Base-by-base conservation (phyloP, 1,140 invertebrate genomes). In the Penaeus indicus region DNA sequence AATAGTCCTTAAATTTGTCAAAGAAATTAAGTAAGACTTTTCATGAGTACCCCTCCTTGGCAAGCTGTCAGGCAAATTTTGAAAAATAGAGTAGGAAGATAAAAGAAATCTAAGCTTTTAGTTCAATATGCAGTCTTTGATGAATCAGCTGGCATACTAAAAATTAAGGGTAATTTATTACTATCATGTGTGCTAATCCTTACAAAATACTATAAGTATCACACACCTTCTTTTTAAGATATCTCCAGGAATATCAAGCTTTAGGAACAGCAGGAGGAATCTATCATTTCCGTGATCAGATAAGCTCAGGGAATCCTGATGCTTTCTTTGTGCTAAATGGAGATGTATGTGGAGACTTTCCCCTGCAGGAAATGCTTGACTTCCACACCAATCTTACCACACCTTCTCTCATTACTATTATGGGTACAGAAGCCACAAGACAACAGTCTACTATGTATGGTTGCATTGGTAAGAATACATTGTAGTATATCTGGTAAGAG, bases 261-360 rank as follows among this genome's bases (percentile, higher is more conserved):
- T 93, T 99, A 1, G 99, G 99, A 22, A 99, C 99, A 13, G 98
- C 97, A 2, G 99, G 99, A 72, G 98, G 98, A 32, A 95, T 99
- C 91, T 99, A 98, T 93, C 98, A 99, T 93, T 99, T 99, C 92
- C 94, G 98, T 62, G 98, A 99, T 94, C 97, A 99, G 93, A 98
- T 99, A 91, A 94, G 97, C 69, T 95, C 95, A 42, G 97, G 98
- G 54, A 96, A 96, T 92, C 97, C 98, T 0, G 95, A 96, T 77
- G 96, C 95, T 16, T 98, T 99, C 93, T 98, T 99, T 92, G 95
- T 99, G 0, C 95, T 99, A 91, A 99, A 99, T 93, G 98, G 98
- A 5, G 99, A 99, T 94, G 92, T 93, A 5, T 99, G 99, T 93
- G 97, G 98, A 16, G 97, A 99, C 93, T 99, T 99, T 93, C 97